Evolutionary conservation across 2,888 invertebrate species (phyloP).

Genomic region (Calliphora vomitoria): DNA sequence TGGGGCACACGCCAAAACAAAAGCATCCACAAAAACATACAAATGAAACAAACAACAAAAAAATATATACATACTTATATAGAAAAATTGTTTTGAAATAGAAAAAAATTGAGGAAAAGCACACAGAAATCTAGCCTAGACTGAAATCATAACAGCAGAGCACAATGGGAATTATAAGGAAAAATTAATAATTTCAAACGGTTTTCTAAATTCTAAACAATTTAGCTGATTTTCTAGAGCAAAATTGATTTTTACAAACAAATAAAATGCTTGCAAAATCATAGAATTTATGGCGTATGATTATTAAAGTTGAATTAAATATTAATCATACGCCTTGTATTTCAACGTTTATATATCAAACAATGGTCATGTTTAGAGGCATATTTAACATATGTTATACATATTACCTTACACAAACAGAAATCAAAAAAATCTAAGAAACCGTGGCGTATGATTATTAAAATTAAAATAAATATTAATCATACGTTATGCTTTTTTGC

Average conservation of each 20-base stretch:
- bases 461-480: background rate
- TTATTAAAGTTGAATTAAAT: background rate
- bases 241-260: background rate
- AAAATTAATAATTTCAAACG: too few relatives aligned
- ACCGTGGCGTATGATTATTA: background rate
- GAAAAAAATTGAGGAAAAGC: conserved; percentile 34
- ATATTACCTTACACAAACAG: too few relatives aligned
- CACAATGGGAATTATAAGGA: too few relatives aligned
- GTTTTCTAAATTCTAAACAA: too few relatives aligned
- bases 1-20: conserved; percentile 68
- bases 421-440: too few relatives aligned
- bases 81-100: conserved; percentile 14
- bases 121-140: conserved; percentile 55
- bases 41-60: conserved; percentile 1
- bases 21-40: conserved; percentile 49
- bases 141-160: conserved; percentile 19
- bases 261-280: too few relatives aligned
- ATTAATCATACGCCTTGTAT: too few relatives aligned
- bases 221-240: background rate
- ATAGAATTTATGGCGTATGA: background rate
- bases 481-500: too few relatives aligned
- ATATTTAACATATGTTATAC: too few relatives aligned
- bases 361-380: too few relatives aligned
- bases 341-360: too few relatives aligned
- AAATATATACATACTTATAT: too few relatives aligned